Conservation (phyloP, 2,113 vertebrate species). For the Ciconia boyciana region DNA sequence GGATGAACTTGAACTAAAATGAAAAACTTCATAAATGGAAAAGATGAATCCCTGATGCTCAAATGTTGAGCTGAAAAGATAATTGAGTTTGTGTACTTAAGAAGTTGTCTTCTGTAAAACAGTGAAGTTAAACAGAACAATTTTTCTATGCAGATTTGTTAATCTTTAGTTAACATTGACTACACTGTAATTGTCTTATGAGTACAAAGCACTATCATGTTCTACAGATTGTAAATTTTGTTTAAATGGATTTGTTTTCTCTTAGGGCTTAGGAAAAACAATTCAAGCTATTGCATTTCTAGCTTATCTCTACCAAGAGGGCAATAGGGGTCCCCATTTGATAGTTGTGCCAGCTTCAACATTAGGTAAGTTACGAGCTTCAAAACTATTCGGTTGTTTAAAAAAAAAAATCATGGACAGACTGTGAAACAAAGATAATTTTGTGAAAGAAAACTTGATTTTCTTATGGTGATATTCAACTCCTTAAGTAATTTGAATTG, state of each 20-base stretch:
- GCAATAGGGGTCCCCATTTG: slow-evolving; percentile 88
- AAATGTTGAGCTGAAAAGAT: not conserved
- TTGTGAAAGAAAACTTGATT: not conserved
- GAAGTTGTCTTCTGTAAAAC: not conserved
- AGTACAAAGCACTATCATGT: not conserved
- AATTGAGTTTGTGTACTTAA: not conserved
- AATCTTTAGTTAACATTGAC: not conserved
- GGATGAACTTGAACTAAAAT: not conserved
- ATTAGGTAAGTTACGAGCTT: slow-evolving; percentile 78
- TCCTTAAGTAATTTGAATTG: not conserved
- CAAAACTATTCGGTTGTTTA: not conserved
- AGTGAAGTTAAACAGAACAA: not conserved
- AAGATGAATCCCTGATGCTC: not conserved
- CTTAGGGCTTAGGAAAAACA: slow-evolving; percentile 95
- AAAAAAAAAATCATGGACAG: not conserved
- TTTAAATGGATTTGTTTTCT: slow-evolving; percentile 43
- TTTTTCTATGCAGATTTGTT: not conserved
- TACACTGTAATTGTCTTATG: not conserved
- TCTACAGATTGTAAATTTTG: not conserved
- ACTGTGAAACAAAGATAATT: not conserved
- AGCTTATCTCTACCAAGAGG: slow-evolving; percentile 85
- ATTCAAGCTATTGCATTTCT: slow-evolving; percentile 97
- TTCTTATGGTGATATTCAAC: not conserved
- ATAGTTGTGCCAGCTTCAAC: slow-evolving; percentile 95
- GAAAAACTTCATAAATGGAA: not conserved